Base-by-base conservation (phyloP, 2,888 invertebrate species). In the Acleris literana region DNA sequence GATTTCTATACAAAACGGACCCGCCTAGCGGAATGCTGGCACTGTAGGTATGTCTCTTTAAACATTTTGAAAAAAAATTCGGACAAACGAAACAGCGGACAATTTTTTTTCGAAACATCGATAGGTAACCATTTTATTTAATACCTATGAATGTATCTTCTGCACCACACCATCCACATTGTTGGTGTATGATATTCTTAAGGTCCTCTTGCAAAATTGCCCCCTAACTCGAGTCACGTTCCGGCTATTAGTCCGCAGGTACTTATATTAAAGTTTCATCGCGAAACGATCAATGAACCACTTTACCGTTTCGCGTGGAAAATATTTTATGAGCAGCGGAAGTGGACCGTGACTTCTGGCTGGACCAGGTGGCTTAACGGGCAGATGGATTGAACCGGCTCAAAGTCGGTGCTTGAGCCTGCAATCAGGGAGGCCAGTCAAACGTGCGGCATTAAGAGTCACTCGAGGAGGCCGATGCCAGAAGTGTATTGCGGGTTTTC, bases 231-330 rank as follows among this genome's bases (percentile, higher is more conserved):
- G 76, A 86, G 87, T 88, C 91, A 91, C 91, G 91, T 88, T 85
- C 80, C 69, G 76, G 85, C 90, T 89, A 90, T 91, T 89, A 90
- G 86, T 87, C 85, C 83, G 72, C 39, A 74, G 74, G 84, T 87
- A 87, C 90, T 90, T 88, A 84, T 84, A 87, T 81, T 86, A 84
- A 90, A 90, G 87, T 90, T 91, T 88, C 87, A 87, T 85, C 86
- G 85, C 80, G 75, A 84, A 87, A 82, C 87, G 87, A 88, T 89
- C 88, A 86, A 85, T 86, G 86, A 79, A 85, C 84, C 81, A 81
- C 78, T 82, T 79, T 79, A 74, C 77, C 78, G 81, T 79, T 83
- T 74, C 72, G 77, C 81, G 78, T 79, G 74, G 81, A 85, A 88
- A 87, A 88, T 86, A 86, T 84, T 85, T 86, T 84, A 88, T 82